Evolutionary conservation across 2,113 vertebrate genomes (phyloP), one percentile per base, ranked within the genome.

Genomic region (Pelodiscus sinensis): DNA sequence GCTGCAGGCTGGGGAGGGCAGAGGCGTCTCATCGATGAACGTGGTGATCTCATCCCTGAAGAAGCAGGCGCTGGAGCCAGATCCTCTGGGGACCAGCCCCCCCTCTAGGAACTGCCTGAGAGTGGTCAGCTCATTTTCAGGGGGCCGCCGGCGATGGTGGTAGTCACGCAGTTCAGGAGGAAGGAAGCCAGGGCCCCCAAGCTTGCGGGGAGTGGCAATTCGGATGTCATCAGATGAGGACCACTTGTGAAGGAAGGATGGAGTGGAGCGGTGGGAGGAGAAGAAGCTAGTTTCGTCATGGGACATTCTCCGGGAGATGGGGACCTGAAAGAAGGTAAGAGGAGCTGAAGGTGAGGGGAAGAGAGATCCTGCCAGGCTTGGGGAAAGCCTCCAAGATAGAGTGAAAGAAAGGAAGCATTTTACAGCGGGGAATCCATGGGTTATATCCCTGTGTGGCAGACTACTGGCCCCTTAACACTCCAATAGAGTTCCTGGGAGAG

Each of bases 11-110:
- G 98, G 98, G 94, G 95, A 98, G 96, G 98, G 98, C 13, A 97
- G 95, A 1, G 98, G 98, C 0, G 98, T 98, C 95, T 98, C 98
- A 0, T 98, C 98, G 0, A 98, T 98, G 94, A 98, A 98, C 0
- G 97, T 98, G 57, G 98, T 98, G 91, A 98, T 98, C 96, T 98
- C 98, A 85, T 98, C 98, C 89, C 98, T 97, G 94, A 98, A 98
- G 95, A 98, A 98, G 92, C 97, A 98, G 92, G 95, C 94, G 4
- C 89, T 97, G 73, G 96, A 95, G 73, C 98, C 97, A 55, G 97
- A 97, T 62, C 93, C 98, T 52, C 97, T 90, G 16, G 95, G 87
- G 52, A 96, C 84, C 31, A 97, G 95, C 22, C 97, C 97, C 16
- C 97, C 97, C 77, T 98, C 98, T 86, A 98, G 79, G 92, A 98